Base-by-base conservation (phyloP, 92 coral and sea anemone species). In the Diadumene lineata region DNA sequence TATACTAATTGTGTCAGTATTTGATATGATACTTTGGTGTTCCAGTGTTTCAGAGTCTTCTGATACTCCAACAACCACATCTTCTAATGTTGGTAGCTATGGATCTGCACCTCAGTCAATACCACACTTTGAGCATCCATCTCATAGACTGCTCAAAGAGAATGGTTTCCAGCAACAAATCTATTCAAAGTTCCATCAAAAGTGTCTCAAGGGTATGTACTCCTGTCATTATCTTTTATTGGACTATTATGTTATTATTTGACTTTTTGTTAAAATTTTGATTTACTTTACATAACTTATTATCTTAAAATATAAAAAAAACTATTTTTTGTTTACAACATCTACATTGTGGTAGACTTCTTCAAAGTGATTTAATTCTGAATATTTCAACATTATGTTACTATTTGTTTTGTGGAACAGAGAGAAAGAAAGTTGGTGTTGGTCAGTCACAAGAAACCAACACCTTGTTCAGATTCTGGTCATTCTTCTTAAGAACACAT, bases 121-220 rank as follows among this genome's bases (percentile, higher is more conserved):
- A 70, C 98, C 98, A 31, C 98, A 87, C 82, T 94, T 94, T 76
- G 98, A 94, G 83, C 98, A 94, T 77, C 98, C 98, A 34, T 94
- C 98, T 0, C 98, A 94, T 64, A 91, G 90, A 75, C 82, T 94
- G 48, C 83, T 94, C 15, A 90, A 92, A 66, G 93, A 94, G 17
- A 92, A 72, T 76, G 98, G 98, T 48, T 94, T 94, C 74, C 93
- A 97, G 11, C 98, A 94, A 53, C 98, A 92, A 64, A 85, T 92
- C 17, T 94, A 94, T 84, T 89, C 81, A 74, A 92, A 94, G 75
- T 94, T 85, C 51, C 92, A 90, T 63, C 87, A 74, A 69, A 94
- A 94, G 70, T 91, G 94, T 78, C 74, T 91, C 32, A 94, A 91
- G 86, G 98, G 98, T 94, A 72, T 13, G 85, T 74, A 18, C 9